Base-by-base conservation (phyloP, 2,888 invertebrate genomes). In the Poecilobothrus nobilitatus region DNA sequence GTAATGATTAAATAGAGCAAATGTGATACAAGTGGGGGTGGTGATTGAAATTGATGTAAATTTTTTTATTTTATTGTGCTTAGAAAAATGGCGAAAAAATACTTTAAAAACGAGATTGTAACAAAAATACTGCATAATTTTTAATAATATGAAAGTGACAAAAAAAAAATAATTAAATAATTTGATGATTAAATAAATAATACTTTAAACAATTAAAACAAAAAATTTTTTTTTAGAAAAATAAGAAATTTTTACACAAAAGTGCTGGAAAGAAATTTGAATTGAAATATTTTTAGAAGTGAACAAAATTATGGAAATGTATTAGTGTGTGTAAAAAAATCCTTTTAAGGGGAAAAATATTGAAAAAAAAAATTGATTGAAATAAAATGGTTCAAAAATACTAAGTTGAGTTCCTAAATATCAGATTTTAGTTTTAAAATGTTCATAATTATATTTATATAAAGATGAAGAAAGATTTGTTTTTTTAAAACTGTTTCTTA, bases 1-100 rank as follows among this genome's bases (percentile, higher is more conserved):
- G 53, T 9, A 53, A 53, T 53, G 53, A 53, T 53, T 53, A 53
- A 53, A 53, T 53, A 53, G 53, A 53, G 53, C 53, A 53, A 53
- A 53, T 53, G 53, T 53, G 53, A 53, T 53, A 53, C 53, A 12
- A 53, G 53, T 53, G 53, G 53, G n/a, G 53, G 15, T 15, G 53
- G 53, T 15, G 53, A n/a, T 53, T 9, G 53, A 12, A 53, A 18
- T 37, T 10, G 37, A 37, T 18, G 53, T 18, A 53, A 53, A 53
- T 18, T 41, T 41, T 41, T 41, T 41, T 12, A 15, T 53, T 53
- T 53, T n/a, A 53, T 18, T n/a, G 53, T 53, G 53, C 37, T 37
- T 37, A 37, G 9, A 37, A 53, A 53, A 18, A 53, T 53, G 53
- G 53, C 53, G 53, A 53, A 53, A 53, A 53, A 53, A 53, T 53